Evolutionary conservation across 2,797 vertebrate genomes (phyloP).

Genomic region (Hippocampus kuda): DNA sequence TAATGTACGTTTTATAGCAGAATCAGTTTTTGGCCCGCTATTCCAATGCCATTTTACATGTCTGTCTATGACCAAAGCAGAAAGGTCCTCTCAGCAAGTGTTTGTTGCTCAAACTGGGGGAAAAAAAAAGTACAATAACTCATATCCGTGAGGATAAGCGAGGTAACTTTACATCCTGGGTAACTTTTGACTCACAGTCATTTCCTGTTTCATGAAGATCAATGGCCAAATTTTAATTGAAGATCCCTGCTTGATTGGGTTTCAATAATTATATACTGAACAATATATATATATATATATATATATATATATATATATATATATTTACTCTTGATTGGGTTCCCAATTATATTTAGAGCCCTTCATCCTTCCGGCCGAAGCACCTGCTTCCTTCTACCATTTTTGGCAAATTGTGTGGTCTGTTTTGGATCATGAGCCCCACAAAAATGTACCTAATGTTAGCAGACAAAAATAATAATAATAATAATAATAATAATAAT

Average conservation of each 20-base stretch:
- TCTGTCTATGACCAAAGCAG: neutral
- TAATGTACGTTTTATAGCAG: neutral
- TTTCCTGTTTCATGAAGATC: too few relatives aligned
- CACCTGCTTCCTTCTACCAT: too few relatives aligned
- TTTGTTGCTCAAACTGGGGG: neutral
- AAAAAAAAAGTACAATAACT: neutral
- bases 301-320: too few relatives aligned
- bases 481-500: neutral
- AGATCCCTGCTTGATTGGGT: too few relatives aligned
- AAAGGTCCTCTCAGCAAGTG: neutral
- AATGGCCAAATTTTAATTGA: too few relatives aligned
- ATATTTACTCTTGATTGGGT: too few relatives aligned
- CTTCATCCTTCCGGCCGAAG: neutral
- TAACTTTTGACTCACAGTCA: neutral
- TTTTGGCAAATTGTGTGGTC: too few relatives aligned
- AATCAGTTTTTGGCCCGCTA: slow-evolving; percentile 1
- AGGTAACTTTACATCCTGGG: neutral
- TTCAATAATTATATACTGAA: too few relatives aligned
- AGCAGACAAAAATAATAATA: neutral
- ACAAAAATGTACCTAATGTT: neutral
- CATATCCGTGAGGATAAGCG: neutral
- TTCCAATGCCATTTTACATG: neutral
- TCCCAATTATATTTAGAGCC: too few relatives aligned
- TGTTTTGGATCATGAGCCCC: too few relatives aligned
- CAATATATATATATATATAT: too few relatives aligned